A percentile compares a stretch with the other conserved stretches of the same genome.
These are phyloP conservation scores for Chaetura pelagica DNA, from an alignment of 2,113 vertebrate genomes.

Conservation along the genomic window DNA sequence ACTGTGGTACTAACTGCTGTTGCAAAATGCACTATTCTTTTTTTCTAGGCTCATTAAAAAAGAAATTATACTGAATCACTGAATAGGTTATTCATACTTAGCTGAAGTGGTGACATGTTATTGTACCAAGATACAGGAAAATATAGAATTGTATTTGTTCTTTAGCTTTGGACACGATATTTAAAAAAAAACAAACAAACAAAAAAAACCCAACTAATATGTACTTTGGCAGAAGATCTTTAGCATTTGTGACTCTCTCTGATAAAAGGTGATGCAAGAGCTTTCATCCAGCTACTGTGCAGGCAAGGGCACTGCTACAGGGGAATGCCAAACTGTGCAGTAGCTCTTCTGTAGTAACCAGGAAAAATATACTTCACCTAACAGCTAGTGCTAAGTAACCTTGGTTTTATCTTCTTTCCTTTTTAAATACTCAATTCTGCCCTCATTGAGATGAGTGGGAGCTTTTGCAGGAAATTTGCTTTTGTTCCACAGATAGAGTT, in stretches of 20 bases:
- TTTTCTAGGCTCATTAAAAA: neutral
- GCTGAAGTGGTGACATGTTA: neutral
- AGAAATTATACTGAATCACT: neutral
- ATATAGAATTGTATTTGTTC: neutral
- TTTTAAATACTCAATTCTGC: neutral
- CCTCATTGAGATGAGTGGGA: neutral
- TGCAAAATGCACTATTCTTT: neutral
- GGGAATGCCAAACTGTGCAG: neutral
- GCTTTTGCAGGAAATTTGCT: neutral
- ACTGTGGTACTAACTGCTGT: neutral
- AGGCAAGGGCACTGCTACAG: neutral
- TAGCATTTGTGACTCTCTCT: neutral
- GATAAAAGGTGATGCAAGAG: neutral
- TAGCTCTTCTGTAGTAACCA: neutral
- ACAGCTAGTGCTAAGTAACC: neutral
- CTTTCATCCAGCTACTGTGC: neutral
- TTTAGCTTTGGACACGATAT: neutral
- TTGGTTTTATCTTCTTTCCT: neutral
- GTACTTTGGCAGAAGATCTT: conserved; percentile 34
- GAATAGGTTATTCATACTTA: conserved; percentile 15
- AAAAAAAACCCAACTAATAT: too few relatives aligned
- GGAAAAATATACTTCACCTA: neutral
- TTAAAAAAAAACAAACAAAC: neutral
- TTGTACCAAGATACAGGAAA: neutral
- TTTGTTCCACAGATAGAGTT: neutral